Evolutionary conservation across 2,113 vertebrate genomes (phyloP).

Genomic region (rat (Rattus norvegicus)): GRCr8 NC_086021.1:103992001-103992500

Average conservation of each 20-base stretch:
- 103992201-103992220: conserved; percentile 51
- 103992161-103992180: conserved; percentile 41
- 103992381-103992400: background rate
- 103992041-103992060: conserved; percentile 70
- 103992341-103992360: background rate
- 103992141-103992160: conserved; percentile 60
- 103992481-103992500: background rate
- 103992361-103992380: background rate
- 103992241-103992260: conserved; percentile 9
- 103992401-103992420: background rate
- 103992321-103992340: background rate
- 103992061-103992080: conserved; percentile 73
- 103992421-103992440: background rate
- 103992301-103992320: conserved; percentile 6
- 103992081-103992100: conserved; percentile 75
- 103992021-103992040: conserved; percentile 69
- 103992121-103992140: conserved; percentile 68
- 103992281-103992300: background rate
- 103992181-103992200: background rate
- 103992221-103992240: conserved; percentile 52
- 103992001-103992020: background rate
- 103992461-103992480: background rate
- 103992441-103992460: background rate
- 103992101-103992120: conserved; percentile 67
- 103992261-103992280: background rate